Base-by-base conservation (phyloP, 2,797 vertebrate species). In the Manis crassicaudata region DNA sequence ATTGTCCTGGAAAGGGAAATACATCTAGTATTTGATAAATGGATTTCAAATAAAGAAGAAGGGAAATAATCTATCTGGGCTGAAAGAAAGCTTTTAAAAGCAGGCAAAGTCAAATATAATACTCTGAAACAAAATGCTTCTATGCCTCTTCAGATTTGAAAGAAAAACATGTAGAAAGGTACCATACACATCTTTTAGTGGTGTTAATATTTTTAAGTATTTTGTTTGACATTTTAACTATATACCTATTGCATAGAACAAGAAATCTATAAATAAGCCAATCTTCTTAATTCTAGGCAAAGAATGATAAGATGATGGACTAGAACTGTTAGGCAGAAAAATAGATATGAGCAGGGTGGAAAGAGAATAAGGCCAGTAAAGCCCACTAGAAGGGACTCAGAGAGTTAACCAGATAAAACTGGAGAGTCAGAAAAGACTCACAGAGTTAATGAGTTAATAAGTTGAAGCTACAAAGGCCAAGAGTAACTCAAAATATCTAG, bases 21-120 rank as follows among this genome's bases (percentile, higher is more conserved):
- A 81, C 11, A 89, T 76, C 75, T 84, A 37, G 72, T 70, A 40
- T 80, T 92, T 95, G 63, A 88, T 62, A 85, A 96, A 88, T 93
- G 76, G 23, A 90, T 94, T 95, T 94, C 50, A 92, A 95, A 92
- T 67, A 90, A 85, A 83, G 9, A 90, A 65, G 68, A 65, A 5
- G 25, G 7, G 70, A 89, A 95, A 91, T 70, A 83, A 91, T 93
- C 72, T 92, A 67, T 58, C 75, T 46, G 63, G 50, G 13, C 46
- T 79, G 32, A 75, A 95, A 96, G 75, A 63, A 60, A 90, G 27
- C 10, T 62, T 92, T 89, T 80, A 87, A 95, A 96, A 65, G 27
- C 43, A 85, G 35, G 20, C 25, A 92, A 92, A 90, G 27, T 89
- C 40, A 27, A 95, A 67, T 81, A 2, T 58, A 76, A 29, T 86